Evolutionary conservation across 2,888 invertebrate species (phyloP).

Genomic region (Tetranychus piercei): DNA sequence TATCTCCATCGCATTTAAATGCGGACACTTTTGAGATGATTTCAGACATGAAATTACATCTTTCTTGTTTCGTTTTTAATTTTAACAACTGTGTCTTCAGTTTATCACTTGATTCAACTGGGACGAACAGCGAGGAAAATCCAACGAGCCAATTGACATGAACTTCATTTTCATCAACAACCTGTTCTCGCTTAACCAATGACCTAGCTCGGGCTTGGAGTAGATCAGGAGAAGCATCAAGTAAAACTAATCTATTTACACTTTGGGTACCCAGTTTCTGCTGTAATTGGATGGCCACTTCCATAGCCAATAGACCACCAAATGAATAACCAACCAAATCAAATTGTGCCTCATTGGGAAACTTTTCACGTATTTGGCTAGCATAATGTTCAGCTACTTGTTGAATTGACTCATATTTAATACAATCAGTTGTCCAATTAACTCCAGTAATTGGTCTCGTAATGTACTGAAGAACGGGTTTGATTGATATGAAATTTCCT

Average conservation of each 20-base stretch:
- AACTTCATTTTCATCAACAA: background rate
- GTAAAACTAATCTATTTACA: background rate
- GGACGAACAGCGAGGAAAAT: background rate
- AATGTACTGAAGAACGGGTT: background rate
- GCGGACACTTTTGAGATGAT: background rate
- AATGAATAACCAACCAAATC: slow-evolving; percentile 11
- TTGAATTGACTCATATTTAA: background rate
- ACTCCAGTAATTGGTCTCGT: slow-evolving; percentile 1
- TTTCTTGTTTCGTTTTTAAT: background rate
- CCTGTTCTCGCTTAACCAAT: background rate
- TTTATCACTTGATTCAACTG: background rate
- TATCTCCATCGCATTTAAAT: background rate
- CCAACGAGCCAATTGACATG: background rate
- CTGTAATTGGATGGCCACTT: slow-evolving; percentile 7
- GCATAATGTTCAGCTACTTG: background rate
- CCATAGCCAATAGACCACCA: slow-evolving; percentile 4
- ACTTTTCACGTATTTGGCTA: slow-evolving; percentile 1
- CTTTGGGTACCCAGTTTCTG: background rate
- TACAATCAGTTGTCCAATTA: background rate
- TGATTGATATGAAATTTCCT: background rate
- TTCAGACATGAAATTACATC: background rate
- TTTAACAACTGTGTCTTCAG: background rate
- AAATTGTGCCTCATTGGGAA: background rate
- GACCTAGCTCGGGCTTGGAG: background rate
- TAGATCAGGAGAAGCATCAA: slow-evolving; percentile 2